A percentile compares a stretch with the other conserved stretches of the same genome.
These are phyloP conservation scores for Timandra comae DNA, from an alignment of 2,888 invertebrate genomes.

Conservation along the genomic window DNA sequence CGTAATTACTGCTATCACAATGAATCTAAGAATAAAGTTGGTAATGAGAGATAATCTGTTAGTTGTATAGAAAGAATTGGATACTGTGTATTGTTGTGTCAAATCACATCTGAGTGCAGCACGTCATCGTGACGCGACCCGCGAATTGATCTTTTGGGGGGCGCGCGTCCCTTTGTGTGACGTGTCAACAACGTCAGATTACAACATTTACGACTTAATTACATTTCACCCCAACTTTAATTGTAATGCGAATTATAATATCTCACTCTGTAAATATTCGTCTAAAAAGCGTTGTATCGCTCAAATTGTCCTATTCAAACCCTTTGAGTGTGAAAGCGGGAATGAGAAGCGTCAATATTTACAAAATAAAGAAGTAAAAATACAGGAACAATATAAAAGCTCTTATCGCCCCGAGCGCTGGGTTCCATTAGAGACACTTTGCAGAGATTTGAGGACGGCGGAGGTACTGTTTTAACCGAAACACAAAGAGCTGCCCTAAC, in stretches of 20 bases:
- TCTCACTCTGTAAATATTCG: conserved; percentile 4
- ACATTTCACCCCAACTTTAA: conserved; percentile 17
- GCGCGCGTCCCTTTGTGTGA: conserved; percentile 34
- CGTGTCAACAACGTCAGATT: conserved; percentile 46
- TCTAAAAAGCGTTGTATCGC: conserved; percentile 7
- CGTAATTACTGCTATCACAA: conserved; percentile 11
- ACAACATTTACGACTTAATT: conserved; percentile 32
- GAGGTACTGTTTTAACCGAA: conserved; percentile 45
- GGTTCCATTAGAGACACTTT: conserved; percentile 67
- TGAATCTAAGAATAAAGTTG: conserved; percentile 21
- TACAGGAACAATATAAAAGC: conserved; percentile 57
- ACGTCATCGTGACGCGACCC: conserved; percentile 11
- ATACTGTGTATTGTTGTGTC: conserved; percentile 12
- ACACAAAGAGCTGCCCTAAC: conserved; percentile 36
- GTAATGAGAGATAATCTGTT: conserved; percentile 13
- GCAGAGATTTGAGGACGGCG: conserved; percentile 57
- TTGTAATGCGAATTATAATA: not conserved
- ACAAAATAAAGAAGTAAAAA: conserved; percentile 57
- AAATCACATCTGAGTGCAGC: conserved; percentile 15
- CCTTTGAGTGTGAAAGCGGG: conserved; percentile 6
- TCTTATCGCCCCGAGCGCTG: conserved; percentile 54
- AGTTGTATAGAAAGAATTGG: conserved; percentile 8
- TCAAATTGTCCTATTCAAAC: conserved; percentile 8
- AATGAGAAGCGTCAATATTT: conserved; percentile 44
- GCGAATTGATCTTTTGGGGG: conserved; percentile 24